phyloP scores from a whole-genome alignment of 2,888 invertebrate species.

The Corbicula japonica region DNA sequence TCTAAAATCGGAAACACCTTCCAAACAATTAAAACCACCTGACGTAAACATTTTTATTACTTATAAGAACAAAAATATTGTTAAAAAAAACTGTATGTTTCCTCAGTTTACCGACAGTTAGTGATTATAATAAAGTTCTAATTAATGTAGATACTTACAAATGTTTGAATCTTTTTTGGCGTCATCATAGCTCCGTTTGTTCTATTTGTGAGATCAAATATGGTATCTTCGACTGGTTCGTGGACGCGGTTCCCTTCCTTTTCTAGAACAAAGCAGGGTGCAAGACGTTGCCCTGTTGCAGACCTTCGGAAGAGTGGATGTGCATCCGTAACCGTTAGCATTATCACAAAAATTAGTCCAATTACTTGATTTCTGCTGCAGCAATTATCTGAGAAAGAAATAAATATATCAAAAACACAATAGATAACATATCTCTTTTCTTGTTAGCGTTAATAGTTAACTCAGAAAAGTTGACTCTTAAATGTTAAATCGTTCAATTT shows the following conservation, averaged over 20 bases:
- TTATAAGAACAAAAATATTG: no score
- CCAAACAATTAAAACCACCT: no score
- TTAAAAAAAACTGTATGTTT: no score
- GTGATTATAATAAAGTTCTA: no score
- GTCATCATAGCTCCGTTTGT: not conserved
- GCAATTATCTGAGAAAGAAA: not conserved
- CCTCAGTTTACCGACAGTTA: no score
- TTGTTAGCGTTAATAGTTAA: no score
- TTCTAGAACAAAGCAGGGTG: slow-evolving; percentile 6
- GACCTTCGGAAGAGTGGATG: no score
- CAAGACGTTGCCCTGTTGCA: not conserved
- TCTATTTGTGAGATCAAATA: not conserved
- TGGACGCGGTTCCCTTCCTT: not conserved
- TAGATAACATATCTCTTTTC: no score
- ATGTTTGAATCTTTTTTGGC: not conserved
- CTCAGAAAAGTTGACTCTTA: not conserved
- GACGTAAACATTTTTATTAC: no score
- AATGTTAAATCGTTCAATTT: not conserved
- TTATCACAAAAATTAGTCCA: not conserved
- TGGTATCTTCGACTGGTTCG: not conserved
- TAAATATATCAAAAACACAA: no score
- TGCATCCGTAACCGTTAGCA: slow-evolving; percentile 8
- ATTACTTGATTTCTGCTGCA: not conserved
- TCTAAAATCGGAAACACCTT: no score
- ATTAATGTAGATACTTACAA: no score